Base-by-base conservation (phyloP, 2,888 invertebrate genomes). In the Malacosoma neustria region DNA sequence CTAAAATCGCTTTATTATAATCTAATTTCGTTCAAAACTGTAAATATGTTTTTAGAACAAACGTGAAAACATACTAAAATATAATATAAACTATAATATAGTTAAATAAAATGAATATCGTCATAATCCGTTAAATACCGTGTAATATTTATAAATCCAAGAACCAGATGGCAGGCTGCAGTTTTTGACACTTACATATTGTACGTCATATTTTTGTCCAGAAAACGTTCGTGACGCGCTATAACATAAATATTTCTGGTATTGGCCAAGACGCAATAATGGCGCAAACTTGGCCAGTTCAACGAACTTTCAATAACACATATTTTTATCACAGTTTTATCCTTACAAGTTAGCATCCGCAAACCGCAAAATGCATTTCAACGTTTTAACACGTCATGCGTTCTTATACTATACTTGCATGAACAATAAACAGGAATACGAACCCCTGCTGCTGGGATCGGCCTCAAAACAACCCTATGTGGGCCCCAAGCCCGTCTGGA, bases 211-310 rank as follows among this genome's bases (percentile, higher is more conserved):
- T 54, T 53, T 49, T 53, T 49, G 46, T 54, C 51, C 49, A 44
- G 42, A 42, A 47, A 42, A 53, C 51, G 44, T 51, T 48, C 50
- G 52, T 53, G 45, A 48, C 49, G 54, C 49, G 48, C 41, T 57
- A 60, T 65, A 73, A 73, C 69, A 70, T 75, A 72, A 70, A 72
- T 51, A 62, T 62, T 62, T 69, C 65, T 69, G 63, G 53, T 53
- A 45, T 49, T 52, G 47, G 49, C 51, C 51, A 51, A 45, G 44
- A 43, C 49, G 57, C 53, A 61, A 52, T 54, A 48, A 52, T 50
- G 48, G 46, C 51, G 49, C 46, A 62, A 58, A 61, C 51, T 60
- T 56, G 45, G 54, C 49, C 41, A 53, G 74, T 52, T 58, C 69
- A 46, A 55, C 67, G 70, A 72, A 64, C 76, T 57, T 48, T 42